Conservation (phyloP, 2,888 invertebrate genomes). For the Amblyjoppa fuscipennis region DNA sequence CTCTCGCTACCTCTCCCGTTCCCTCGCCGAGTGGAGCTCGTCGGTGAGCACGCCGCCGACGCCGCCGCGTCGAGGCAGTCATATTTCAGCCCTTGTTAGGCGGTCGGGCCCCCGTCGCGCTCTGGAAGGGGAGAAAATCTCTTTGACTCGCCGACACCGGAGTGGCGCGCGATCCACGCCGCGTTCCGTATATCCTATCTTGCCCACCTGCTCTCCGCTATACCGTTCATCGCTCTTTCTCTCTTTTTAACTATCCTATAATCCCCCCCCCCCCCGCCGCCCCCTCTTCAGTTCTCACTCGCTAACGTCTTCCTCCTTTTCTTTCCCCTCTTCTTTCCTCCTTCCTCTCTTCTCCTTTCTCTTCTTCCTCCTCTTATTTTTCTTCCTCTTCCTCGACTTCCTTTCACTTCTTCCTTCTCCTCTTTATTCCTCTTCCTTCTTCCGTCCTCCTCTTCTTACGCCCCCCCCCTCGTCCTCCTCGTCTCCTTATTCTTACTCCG, state of each 20-base stretch:
- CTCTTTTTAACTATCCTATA: constrained; percentile 26
- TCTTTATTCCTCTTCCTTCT: constrained; percentile 3
- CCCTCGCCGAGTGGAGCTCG: constrained; percentile 53
- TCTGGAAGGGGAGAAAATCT: constrained; percentile 82
- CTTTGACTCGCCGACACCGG: constrained; percentile 83
- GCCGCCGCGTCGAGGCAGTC: constrained; percentile 78
- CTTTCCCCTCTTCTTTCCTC: constrained; percentile 9
- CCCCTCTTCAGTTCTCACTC: constrained; percentile 76
- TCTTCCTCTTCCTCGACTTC: constrained; percentile 5
- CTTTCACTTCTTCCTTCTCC: constrained; percentile 28
- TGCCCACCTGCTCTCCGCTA: constrained; percentile 81
- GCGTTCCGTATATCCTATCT: constrained; percentile 77
- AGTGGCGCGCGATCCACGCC: constrained; percentile 81
- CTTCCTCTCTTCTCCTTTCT: neutral
- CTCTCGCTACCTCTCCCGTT: constrained; percentile 41
- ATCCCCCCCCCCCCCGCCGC: constrained; percentile 19
- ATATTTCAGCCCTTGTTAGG: constrained; percentile 84
- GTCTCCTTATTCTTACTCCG: constrained; percentile 10
- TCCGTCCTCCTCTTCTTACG: constrained; percentile 39
- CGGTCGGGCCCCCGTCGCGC: constrained; percentile 80
- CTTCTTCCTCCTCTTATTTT: constrained; percentile 10
- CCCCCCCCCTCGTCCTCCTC: constrained; percentile 3
- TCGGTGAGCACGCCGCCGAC: constrained; percentile 64
- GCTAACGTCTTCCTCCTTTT: constrained; percentile 71
- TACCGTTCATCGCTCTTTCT: constrained; percentile 69